phyloP scores from a whole-genome alignment of 2,797 vertebrate species.

The Onychomys leucogaster region DNA sequence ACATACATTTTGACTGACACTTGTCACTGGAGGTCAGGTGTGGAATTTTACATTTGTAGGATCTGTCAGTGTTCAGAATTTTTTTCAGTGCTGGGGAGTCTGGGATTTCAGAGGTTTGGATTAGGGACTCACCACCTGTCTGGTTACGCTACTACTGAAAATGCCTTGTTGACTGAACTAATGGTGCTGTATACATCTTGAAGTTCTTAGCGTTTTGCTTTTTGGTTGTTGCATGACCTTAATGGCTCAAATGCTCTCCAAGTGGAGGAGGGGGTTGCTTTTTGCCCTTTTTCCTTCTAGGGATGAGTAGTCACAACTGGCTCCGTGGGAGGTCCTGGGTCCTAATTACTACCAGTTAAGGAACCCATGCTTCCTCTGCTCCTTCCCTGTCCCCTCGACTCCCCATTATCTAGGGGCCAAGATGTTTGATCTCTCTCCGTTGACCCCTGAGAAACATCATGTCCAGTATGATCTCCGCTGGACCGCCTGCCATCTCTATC shows the following conservation, averaged over 20 bases:
- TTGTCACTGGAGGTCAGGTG: background rate
- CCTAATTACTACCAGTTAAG: background rate
- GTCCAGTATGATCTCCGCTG: background rate
- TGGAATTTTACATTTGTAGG: background rate
- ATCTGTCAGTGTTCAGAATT: background rate
- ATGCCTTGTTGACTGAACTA: background rate
- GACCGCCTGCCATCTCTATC: background rate
- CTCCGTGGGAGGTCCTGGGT: background rate
- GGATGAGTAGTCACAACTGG: background rate
- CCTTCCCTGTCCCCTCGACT: background rate
- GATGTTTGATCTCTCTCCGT: background rate
- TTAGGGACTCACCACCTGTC: background rate
- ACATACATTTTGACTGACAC: background rate
- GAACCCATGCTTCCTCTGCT: background rate
- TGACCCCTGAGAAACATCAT: background rate
- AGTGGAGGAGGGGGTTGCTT: background rate
- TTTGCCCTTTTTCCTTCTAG: background rate
- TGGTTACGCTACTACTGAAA: background rate
- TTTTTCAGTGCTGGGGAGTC: background rate
- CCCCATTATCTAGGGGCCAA: background rate
- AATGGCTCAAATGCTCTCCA: background rate
- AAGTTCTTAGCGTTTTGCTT: conserved; percentile 13
- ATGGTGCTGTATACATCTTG: background rate
- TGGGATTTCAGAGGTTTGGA: background rate
- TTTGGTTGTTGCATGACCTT: background rate